A percentile compares a stretch with the other conserved stretches of the same genome.
phyloP scores from a whole-genome alignment of 2,113 vertebrate species.

The Morone saxatilis region DNA sequence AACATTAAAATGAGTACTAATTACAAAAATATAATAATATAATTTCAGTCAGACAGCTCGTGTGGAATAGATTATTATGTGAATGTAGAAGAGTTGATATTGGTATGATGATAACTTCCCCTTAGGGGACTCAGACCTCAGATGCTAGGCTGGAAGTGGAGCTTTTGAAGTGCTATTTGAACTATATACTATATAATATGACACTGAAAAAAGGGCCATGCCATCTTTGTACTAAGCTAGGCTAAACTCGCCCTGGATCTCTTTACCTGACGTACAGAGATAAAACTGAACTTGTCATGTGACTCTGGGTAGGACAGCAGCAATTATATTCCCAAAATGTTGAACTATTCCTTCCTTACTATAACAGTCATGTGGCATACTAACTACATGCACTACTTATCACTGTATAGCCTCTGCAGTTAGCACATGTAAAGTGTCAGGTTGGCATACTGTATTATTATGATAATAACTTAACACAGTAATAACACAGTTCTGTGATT shows the following conservation, averaged over 20 bases:
- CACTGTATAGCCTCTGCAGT: too few relatives aligned
- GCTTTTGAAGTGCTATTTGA: background rate
- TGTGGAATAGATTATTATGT: too few relatives aligned
- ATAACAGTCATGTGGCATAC: too few relatives aligned
- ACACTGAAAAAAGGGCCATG: background rate
- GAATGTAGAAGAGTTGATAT: too few relatives aligned
- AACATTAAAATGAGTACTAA: background rate
- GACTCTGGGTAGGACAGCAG: background rate
- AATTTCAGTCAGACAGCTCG: background rate
- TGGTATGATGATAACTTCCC: too few relatives aligned
- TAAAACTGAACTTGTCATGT: background rate
- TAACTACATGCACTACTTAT: too few relatives aligned
- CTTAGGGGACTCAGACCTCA: too few relatives aligned
- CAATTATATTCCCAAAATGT: background rate
- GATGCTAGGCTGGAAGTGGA: too few relatives aligned
- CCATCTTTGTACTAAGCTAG: background rate
- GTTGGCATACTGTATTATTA: too few relatives aligned
- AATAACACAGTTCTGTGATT: too few relatives aligned
- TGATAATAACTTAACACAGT: too few relatives aligned
- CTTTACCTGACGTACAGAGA: background rate
- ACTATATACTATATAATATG: background rate
- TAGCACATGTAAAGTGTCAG: too few relatives aligned
- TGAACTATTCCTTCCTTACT: background rate
- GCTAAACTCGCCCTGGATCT: background rate
- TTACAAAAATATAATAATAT: background rate